These are phyloP conservation scores for Protaetia brevitarsis DNA, from an alignment of 1,140 invertebrate genomes.

Conservation along the genomic window DNA sequence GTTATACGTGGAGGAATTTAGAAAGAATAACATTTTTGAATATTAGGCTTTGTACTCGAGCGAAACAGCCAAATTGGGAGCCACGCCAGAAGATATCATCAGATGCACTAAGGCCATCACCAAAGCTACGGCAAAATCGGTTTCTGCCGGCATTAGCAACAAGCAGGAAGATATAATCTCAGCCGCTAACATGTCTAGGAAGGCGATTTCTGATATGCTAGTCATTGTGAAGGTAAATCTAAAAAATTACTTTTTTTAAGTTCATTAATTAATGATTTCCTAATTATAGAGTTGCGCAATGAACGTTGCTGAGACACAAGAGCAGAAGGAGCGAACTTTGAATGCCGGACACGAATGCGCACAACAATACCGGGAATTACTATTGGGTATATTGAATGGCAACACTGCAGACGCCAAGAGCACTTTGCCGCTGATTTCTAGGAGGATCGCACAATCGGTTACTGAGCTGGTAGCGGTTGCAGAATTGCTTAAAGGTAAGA, in stretches of 20 bases:
- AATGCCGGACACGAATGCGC: conserved; percentile 81
- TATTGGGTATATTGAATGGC: conserved; percentile 78
- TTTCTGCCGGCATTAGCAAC: conserved; percentile 89
- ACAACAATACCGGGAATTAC: conserved; percentile 79
- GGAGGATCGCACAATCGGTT: conserved; percentile 85
- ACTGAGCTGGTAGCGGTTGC: conserved; percentile 88
- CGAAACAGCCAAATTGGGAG: conserved; percentile 63
- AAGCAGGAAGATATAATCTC: conserved; percentile 95
- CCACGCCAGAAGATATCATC: conserved; percentile 89
- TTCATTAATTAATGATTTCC: neutral
- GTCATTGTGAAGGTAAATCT: conserved; percentile 71
- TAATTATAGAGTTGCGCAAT: conserved; percentile 66
- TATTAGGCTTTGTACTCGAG: conserved; percentile 71
- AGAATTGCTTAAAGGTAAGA: conserved; percentile 81
- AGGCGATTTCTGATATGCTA: conserved; percentile 93
- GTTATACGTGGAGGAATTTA: too few species aligned
- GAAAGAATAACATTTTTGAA: neutral
- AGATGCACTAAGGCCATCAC: conserved; percentile 93
- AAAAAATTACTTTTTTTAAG: conserved; percentile 24
- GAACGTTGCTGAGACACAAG: conserved; percentile 78
- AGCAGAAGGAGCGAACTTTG: conserved; percentile 74
- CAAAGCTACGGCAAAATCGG: conserved; percentile 90
- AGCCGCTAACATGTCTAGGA: conserved; percentile 93
- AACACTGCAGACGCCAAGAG: conserved; percentile 67
- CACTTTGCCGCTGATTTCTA: conserved; percentile 64